Evolutionary conservation across 2,797 vertebrate species (phyloP).

Genomic region (Cygnus olor): DNA sequence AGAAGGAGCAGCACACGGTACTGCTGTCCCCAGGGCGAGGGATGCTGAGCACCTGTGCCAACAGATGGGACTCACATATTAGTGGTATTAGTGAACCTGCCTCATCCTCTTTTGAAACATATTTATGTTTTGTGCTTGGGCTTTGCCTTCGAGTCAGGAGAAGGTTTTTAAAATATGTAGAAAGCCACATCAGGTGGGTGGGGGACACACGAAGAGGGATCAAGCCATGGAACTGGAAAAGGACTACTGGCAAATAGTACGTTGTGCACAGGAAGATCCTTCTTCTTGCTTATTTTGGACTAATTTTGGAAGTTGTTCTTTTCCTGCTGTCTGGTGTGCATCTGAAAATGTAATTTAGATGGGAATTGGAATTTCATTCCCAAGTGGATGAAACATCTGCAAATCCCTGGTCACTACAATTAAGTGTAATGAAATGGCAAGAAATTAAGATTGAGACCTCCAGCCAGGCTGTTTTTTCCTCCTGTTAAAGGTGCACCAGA

Average conservation of each 20-base stretch:
- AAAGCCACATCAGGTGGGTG: neutral
- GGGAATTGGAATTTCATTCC: neutral
- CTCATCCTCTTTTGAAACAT: neutral
- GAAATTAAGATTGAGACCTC: constrained; percentile 22
- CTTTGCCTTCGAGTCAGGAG: neutral
- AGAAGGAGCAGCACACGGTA: neutral
- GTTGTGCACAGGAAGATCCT: neutral
- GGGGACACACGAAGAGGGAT: neutral
- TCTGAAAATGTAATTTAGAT: neutral
- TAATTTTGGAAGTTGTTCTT: neutral
- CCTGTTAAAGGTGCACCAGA: neutral
- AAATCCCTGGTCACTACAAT: neutral
- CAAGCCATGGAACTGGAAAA: neutral
- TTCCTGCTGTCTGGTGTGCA: neutral
- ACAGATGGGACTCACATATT: neutral
- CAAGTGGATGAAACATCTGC: neutral
- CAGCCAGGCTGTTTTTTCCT: neutral
- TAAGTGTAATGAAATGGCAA: constrained; percentile 12
- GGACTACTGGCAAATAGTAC: neutral
- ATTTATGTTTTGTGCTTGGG: neutral
- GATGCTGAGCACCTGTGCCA: neutral
- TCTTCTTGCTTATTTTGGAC: neutral
- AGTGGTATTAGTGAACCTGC: neutral
- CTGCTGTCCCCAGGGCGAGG: neutral
- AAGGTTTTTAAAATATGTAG: neutral